Base-by-base conservation (phyloP, 35 echinoderm and acorn worm species). In the Heliocidaris erythrogramma region DNA sequence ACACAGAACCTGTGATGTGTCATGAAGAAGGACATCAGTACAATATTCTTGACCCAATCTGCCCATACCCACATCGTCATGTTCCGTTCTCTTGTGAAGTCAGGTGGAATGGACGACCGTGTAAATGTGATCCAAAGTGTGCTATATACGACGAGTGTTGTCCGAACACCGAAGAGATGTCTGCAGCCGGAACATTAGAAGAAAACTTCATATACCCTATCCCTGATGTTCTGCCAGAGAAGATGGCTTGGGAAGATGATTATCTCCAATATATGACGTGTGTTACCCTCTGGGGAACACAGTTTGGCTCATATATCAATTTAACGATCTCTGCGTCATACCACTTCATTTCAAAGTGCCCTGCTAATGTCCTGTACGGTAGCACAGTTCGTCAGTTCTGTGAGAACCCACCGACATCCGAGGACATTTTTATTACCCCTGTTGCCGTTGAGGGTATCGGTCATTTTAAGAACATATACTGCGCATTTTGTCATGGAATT, bases 401-500 rank as follows among this genome's bases (percentile, higher is more conserved):
- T 92, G 91, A 92, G 29, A 50, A 59, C 47, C 91, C 50, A 16
- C 50, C 48, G 2, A 59, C 3, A 49, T 14, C 48, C n/a, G 13
- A 49, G 11, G 24, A 92, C 31, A n/a, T 30, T 16, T 92, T 52
- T 9, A 7, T 27, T 10, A 92, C 29, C 16, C 91, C 91, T 30
- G 91, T 92, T 30, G 30, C 91, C 50, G 91, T 92, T 21, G 17
- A 59, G 32, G 14, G 91, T 16, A 92, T 92, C 27, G 91, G 78
- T 16, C 92, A 96, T 27, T 96, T 94, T 18, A 96, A 60, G 85
- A 96, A 96, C 35, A 59, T 87, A 8, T 94, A 88, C 52, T 96
- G 95, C 48, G 95, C 92, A 16, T 47, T 96, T 30, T 96, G 95
- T 59, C 91, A 96, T 60, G 95, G 92, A 8, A 35, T 96, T 30